Base-by-base conservation (phyloP, 2,797 vertebrate species). In the Zenarchopterus dispar region DNA sequence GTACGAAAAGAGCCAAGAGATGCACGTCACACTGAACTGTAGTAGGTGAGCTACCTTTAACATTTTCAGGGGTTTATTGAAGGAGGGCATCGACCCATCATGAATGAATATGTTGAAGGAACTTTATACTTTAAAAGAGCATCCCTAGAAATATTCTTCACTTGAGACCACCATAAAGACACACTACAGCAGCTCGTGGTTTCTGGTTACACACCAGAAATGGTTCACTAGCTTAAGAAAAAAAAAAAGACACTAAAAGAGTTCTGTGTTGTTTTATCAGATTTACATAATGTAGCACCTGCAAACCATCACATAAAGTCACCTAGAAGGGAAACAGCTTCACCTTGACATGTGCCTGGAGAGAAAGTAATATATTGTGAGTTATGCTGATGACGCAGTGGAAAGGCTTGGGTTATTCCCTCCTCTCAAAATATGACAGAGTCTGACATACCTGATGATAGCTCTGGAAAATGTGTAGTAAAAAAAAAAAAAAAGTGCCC, bases 381-480 rank as follows among this genome's bases (percentile, higher is more conserved):
- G 63, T 64, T 61, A 44, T 67, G 55, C 60, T 11, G 24, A 68
- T 16, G 69, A 36, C 44, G 70, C 53, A 62, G 66, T 87, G 88
- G 87, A 91, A 91, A 88, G 55, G 57, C 59, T 41, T 33, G 59
- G 57, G 62, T 42, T 80, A 70, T 60, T 8, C 46, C 75, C 65
- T 50, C 47, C 65, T 71, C 55, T 75, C 75, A 83, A 84, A 85
- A 82, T 73, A 75, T 54, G 60, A 83, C 77, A 52, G 61, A n/a
- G 21, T 57, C 62, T 81, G 79, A 84, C 43, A 24, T 78, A 87
- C 82, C 82, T 86, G 80, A 80, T 15, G 54, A 59, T 19, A 17
- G 47, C 60, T 46, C 71, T 86, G 88, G 85, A 87, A 90, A 90
- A 83, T 78, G 66, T 62, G 59, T 72, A 39, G 2, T 15, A 15